Base-by-base conservation (phyloP, 2,888 invertebrate species). In the Mimas tiliae region DNA sequence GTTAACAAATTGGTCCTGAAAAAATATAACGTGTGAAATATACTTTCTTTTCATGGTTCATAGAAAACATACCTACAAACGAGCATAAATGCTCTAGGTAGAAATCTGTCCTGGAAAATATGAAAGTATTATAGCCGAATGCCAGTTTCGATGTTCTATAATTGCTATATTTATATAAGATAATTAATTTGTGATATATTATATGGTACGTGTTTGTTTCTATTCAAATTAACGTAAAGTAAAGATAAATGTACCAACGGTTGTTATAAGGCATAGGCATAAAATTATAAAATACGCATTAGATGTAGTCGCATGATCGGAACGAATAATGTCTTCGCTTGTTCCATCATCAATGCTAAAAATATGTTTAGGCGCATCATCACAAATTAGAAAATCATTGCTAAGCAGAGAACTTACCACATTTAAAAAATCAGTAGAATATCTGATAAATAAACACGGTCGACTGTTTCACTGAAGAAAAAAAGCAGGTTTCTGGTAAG, bases 331-430 rank as follows among this genome's bases (percentile, higher is more conserved):
- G 9, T 1, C 19, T 11, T 12, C 6, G 7, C n/a, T 42, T 42
- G 19, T 27, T 27, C 27, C 27, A 38, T 14, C 1, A 11, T 58
- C 19, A 58, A 58, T 58, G 16, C 8, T 16, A 58, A 38, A 38
- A 6, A 42, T 9, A 12, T 42, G 11, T 45, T 45, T 16, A 8
- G 38, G 16, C 6, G 9, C 19, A 58, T 12, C 42, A 58, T 58
- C 16, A 11, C 9, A 38, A 38, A 58, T 34, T 38, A 65, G 47
- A 33, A 55, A 33, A 58, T 55, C 65, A 58, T 58, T 65, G 48
- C 48, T 65, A 48, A 47, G n/a, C 53, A 48, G 58, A 62, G 65
- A 78, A 81, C 81, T 81, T 81, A 81, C 81, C 81, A 81, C 69
- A 68, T 67, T 68, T 63, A 65, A 69, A 63, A 71, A 75, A 71